Evolutionary conservation across 1,140 invertebrate species (phyloP), one percentile per base, ranked within the genome.

Genomic region (Meteorus sp.): DNA sequence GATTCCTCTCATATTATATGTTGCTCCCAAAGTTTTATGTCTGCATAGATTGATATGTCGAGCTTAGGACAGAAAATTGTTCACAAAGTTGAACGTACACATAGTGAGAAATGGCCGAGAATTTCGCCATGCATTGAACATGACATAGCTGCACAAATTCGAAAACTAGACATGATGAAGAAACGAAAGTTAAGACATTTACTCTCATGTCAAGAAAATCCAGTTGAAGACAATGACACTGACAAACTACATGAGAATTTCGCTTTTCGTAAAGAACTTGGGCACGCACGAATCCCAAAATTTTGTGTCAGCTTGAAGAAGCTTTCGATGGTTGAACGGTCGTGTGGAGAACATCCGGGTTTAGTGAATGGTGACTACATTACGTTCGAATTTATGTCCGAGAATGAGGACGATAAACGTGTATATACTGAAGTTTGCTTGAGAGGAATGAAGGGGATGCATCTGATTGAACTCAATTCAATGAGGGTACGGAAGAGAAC

Each of bases 351-450:
- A 29, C 48, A 60, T 11, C 62, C 60, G 0, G 72, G 71, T 17
- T 61, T 77, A 9, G 75, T 77, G 1, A 50, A 73, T 27, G 75
- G 75, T 8, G 73, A 76, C 53, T 76, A 72, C 37, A 48, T 73
- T 0, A 43, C 60, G 13, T 65, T 69, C 25, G 53, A 66, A 9
- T 54, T 74, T n/a, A 25, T 33, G 11, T 58, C 67, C 7, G 43
- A 60, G 2, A 23, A 48, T 3, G 50, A 63, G 2, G 41, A n/a
- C n/a, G n/a, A 61, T 0, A 39, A 33, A 8, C 60, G 62, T 3
- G 35, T 64, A 0, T 71, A 75, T 7, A 65, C 70, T 0, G 55
- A 68, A n/a, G 67, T 70, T n/a, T 69, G 68, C 37, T 63, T 77
- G 15, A 62, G 61, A 4, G 75, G 75, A 0, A 1, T 66, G 19